Conservation (phyloP, 2,888 invertebrate genomes). For the Amphipoea oculea region DNA sequence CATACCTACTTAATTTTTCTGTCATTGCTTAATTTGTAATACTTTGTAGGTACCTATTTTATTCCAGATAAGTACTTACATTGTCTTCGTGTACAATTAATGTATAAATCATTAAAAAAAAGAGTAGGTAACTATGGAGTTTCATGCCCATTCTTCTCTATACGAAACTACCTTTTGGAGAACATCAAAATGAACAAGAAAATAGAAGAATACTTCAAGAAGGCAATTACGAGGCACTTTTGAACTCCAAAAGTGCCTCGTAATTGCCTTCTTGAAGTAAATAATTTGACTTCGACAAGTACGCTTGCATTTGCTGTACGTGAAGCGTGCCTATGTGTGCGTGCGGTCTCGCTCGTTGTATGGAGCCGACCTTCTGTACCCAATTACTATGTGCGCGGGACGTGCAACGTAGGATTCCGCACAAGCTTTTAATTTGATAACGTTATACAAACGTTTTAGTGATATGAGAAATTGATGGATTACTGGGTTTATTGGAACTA, state of each 20-base stretch:
- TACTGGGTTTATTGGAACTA: conserved; percentile 47
- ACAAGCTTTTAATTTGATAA: conserved; percentile 68
- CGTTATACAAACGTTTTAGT: conserved; percentile 54
- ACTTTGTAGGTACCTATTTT: neutral
- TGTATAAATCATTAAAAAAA: neutral
- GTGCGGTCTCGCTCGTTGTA: neutral
- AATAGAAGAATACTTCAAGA: too few species aligned
- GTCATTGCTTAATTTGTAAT: neutral
- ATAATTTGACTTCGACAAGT: neutral
- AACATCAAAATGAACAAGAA: too few species aligned
- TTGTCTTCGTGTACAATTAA: too few species aligned
- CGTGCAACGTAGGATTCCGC: conserved; percentile 47
- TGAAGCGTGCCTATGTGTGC: neutral
- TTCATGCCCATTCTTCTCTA: neutral
- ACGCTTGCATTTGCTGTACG: neutral
- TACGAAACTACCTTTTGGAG: neutral
- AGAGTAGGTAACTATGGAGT: neutral
- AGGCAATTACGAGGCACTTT: too few species aligned
- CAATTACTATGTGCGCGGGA: neutral
- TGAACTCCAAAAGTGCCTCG: too few species aligned
- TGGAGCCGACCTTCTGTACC: neutral
- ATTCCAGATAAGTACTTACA: neutral
- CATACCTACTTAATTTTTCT: neutral
- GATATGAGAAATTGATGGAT: conserved; percentile 66
- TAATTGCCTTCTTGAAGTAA: neutral